Evolutionary conservation across 2,888 invertebrate species (phyloP), one percentile per base, ranked within the genome.

Genomic region (Ashinkailepas kermadecensis): DNA sequence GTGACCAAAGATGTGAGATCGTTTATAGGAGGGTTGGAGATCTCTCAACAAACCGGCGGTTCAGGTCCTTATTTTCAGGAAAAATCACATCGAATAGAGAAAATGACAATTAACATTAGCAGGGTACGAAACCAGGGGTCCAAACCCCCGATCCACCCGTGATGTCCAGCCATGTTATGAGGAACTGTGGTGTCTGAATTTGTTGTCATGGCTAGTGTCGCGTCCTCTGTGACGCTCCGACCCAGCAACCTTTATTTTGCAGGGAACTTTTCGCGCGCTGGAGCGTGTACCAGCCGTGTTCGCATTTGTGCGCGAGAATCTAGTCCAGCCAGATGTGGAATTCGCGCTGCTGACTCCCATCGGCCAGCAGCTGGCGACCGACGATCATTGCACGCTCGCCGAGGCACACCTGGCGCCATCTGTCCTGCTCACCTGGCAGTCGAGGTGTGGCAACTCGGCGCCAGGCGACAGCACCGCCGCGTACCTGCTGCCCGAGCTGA

Each of bases 221-320:
- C 39, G 39, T n/a, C 39, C 39, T 3, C 39, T 4, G 39, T 39
- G 39, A 39, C 39, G 39, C 39, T 39, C 39, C 4, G 39, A 4
- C 39, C 4, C 39, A 39, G n/a, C 39, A 39, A 39, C 39, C 39
- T 39, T 4, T 39, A 39, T 39, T 39, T 25, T 23, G 54, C 82
- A 78, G 78, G 78, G 64, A 12, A 74, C 81, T 18, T 81, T 74
- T 25, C 81, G 81, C 13, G 23, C n/a, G 12, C n/a, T 59, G 23
- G 67, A 70, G 78, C 81, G 78, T 7, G 78, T 58, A 6, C n/a
- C 78, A 6, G 58, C 58, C 58, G 21, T 78, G 6, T 58, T 58
- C 57, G 23, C 57, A 8, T 78, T 78, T 23, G 23, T 78, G 21
- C 57, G 78, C 23, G 78, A 78, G 78, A 78, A 58, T 78, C 58